Evolutionary conservation across 1,140 invertebrate genomes (phyloP).

Genomic region (Agraylea sexmaculata): DNA sequence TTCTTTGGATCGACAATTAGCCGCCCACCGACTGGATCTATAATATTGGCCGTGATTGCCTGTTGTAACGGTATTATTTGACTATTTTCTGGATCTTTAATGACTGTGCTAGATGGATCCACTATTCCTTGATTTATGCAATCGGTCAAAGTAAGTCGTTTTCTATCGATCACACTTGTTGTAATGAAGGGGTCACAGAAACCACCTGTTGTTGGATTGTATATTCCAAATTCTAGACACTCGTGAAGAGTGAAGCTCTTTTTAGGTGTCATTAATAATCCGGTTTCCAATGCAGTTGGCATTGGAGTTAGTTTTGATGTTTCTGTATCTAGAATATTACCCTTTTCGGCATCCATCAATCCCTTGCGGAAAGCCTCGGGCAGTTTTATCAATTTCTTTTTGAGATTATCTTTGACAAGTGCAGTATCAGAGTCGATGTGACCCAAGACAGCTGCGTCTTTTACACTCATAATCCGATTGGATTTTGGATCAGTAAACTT

Average conservation of each 20-base stretch:
- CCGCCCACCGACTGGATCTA: constrained; percentile 63
- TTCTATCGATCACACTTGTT: constrained; percentile 51
- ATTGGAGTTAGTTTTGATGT: constrained; percentile 70
- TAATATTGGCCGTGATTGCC: constrained; percentile 61
- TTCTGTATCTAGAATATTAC: constrained; percentile 67
- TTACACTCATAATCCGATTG: constrained; percentile 59
- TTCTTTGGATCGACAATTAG: constrained; percentile 52
- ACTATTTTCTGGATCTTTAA: constrained; percentile 67
- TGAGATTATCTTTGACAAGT: constrained; percentile 74
- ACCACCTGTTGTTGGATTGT: constrained; percentile 64
- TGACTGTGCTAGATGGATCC: constrained; percentile 71
- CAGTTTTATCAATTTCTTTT: constrained; percentile 69
- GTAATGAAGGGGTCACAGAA: constrained; percentile 69
- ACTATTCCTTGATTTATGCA: constrained; percentile 66
- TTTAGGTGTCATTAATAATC: constrained; percentile 62
- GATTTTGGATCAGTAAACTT: constrained; percentile 62
- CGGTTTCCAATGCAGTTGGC: constrained; percentile 59
- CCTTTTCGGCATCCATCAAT: constrained; percentile 76
- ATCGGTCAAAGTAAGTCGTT: constrained; percentile 60
- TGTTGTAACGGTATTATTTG: constrained; percentile 64
- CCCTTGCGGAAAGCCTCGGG: constrained; percentile 77
- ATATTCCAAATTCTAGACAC: constrained; percentile 69
- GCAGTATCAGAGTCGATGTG: constrained; percentile 80
- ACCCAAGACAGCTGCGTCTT: constrained; percentile 71
- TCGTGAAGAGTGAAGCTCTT: constrained; percentile 69